Evolutionary conservation across 2,113 vertebrate species (phyloP).

Genomic region (Oenanthe melanoleuca): DNA sequence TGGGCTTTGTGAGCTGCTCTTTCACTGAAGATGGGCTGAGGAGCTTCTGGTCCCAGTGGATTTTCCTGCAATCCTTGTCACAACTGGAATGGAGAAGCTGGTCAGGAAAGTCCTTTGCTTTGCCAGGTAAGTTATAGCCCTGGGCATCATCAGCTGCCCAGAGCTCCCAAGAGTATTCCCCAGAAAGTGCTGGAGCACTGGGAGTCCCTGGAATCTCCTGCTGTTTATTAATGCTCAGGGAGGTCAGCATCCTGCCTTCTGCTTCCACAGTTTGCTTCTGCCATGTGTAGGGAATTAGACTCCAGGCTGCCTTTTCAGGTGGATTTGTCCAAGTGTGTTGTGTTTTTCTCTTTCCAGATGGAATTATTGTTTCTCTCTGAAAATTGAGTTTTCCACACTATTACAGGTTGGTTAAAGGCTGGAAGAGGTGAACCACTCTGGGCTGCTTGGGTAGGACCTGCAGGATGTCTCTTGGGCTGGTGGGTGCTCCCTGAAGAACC

Average conservation of each 20-base stretch:
- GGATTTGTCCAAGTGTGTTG: background rate
- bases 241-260: background rate
- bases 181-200: rapidly evolving
- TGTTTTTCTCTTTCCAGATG: background rate
- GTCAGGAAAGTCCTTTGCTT: background rate
- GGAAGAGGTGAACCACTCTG: background rate
- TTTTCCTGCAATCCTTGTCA: background rate
- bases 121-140: background rate
- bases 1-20: background rate
- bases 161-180: background rate
- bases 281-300: background rate
- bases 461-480: background rate
- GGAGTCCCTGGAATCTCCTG: background rate
- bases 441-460: background rate
- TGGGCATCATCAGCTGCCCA: background rate
- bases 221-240: background rate
- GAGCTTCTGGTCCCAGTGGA: background rate
- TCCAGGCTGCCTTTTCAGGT: background rate
- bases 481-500: background rate
- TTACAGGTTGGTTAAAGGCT: background rate
- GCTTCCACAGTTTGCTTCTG: background rate
- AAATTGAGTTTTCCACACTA: background rate
- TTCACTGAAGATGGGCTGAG: background rate
- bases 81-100: background rate
- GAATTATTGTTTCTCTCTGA: background rate